These are phyloP conservation scores for Seriola dumerili DNA, from an alignment of 2,113 vertebrate species.

Conservation along the genomic window DNA sequence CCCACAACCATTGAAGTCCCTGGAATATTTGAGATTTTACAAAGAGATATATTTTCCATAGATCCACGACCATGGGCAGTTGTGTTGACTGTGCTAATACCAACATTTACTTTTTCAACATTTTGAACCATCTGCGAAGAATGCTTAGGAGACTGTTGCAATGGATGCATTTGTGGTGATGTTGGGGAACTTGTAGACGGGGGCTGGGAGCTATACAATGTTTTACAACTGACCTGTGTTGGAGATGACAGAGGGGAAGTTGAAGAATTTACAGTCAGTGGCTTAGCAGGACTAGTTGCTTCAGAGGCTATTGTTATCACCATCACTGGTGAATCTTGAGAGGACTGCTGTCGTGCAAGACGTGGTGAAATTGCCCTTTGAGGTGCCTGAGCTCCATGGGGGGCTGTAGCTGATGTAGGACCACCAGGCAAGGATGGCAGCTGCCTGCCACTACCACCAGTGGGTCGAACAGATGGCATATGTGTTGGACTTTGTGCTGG, in stretches of 20 bases:
- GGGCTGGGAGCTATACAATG: conserved; percentile 85
- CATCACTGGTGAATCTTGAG: conserved; percentile 92
- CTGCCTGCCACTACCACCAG: conserved; percentile 65
- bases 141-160: conserved; percentile 76
- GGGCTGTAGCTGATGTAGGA: conserved; percentile 82
- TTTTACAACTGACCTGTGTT: conserved; percentile 86
- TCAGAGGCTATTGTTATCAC: conserved; percentile 91
- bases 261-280: conserved; percentile 88
- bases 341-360: conserved; percentile 90
- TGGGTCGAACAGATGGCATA: conserved; percentile 68
- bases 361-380: conserved; percentile 87
- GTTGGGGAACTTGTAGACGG: conserved; percentile 80
- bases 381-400: conserved; percentile 89
- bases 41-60: conserved; percentile 92
- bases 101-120: conserved; percentile 82
- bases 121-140: conserved; percentile 83
- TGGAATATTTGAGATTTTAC: conserved; percentile 91
- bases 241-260: conserved; percentile 93
- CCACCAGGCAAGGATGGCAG: conserved; percentile 70
- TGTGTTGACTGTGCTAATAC: conserved; percentile 80
- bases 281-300: conserved; percentile 88
- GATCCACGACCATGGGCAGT: conserved; percentile 88
- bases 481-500: conserved; percentile 91
- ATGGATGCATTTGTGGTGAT: conserved; percentile 82
- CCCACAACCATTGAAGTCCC: conserved; percentile 89